Percentiles rank a stretch among this genome's conserved stretches.
These are phyloP conservation scores for Mycalesis mineus DNA, from an alignment of 2,888 invertebrate species.

Conservation along the genomic window DNA sequence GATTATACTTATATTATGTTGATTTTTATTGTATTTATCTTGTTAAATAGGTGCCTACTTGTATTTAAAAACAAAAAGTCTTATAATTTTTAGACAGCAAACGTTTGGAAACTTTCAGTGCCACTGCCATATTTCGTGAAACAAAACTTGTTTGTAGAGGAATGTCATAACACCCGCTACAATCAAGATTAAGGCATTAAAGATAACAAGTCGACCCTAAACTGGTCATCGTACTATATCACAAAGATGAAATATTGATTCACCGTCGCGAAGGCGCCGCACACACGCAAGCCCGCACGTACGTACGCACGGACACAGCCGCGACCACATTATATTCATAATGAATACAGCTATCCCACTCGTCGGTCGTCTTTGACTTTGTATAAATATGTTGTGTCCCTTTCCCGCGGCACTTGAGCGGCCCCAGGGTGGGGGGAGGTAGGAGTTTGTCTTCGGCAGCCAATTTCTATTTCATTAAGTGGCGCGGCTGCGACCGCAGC, in stretches of 20 bases:
- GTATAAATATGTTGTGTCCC: constrained; percentile 76
- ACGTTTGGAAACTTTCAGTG: background rate
- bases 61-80: background rate
- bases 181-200: constrained; percentile 22
- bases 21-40: no score
- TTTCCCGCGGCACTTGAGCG: constrained; percentile 60
- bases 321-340: constrained; percentile 77
- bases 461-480: constrained; percentile 78
- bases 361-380: constrained; percentile 76
- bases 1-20: no score
- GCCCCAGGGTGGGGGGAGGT: constrained; percentile 62
- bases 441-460: constrained; percentile 74
- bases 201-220: constrained; percentile 38
- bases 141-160: background rate
- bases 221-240: constrained; percentile 52
- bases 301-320: constrained; percentile 70
- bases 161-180: background rate
- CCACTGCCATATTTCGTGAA: background rate
- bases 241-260: constrained; percentile 76
- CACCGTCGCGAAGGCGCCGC: constrained; percentile 60
- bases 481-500: constrained; percentile 69
- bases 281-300: constrained; percentile 53
- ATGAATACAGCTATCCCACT: constrained; percentile 78
- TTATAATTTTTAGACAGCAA: background rate
- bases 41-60: background rate